Percentiles rank a stretch among this genome's conserved stretches.
Evolutionary conservation across 2,797 vertebrate genomes (phyloP).

Genomic region (Rhyacichthys aspro): DNA sequence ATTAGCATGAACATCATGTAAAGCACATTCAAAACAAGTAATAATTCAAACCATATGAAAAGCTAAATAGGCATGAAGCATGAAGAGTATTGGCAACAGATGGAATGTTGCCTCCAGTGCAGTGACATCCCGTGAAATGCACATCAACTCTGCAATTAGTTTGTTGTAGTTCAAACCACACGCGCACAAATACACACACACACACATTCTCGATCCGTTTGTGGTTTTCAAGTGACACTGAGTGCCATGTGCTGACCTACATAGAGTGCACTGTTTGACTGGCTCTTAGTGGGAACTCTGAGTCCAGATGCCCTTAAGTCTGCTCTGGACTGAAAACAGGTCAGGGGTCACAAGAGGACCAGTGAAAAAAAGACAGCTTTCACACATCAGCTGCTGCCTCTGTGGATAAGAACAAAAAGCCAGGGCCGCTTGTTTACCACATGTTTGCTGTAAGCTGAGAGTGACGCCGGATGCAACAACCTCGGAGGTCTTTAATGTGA

Average conservation of each 20-base stretch:
- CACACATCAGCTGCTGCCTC: conserved; percentile 45
- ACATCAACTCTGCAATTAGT: conserved; percentile 66
- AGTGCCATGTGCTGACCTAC: conserved; percentile 75
- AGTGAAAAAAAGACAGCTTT: conserved; percentile 46
- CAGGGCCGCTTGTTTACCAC: conserved; percentile 44
- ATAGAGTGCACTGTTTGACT: conserved; percentile 54
- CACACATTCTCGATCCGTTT: conserved; percentile 47
- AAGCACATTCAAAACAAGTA: conserved; percentile 42
- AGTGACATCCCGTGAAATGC: conserved; percentile 55
- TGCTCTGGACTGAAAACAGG: conserved; percentile 59
- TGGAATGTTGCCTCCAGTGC: conserved; percentile 60
- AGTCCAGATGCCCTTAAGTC: conserved; percentile 66
- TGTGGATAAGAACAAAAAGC: conserved; percentile 53
- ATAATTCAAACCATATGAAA: conserved; percentile 49
- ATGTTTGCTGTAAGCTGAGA: conserved; percentile 23
- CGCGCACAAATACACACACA: conserved; percentile 16
- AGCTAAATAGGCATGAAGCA: conserved; percentile 64
- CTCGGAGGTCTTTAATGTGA: neutral
- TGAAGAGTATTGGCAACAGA: conserved; percentile 68
- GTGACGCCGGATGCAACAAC: conserved; percentile 5
- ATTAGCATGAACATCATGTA: conserved; percentile 39
- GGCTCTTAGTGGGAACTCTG: conserved; percentile 47
- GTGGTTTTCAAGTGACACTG: conserved; percentile 53
- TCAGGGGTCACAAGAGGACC: conserved; percentile 67
- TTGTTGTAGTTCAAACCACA: conserved; percentile 23